phyloP scores from a whole-genome alignment of 2,888 invertebrate genomes.

The Tanypteryx hageni region DNA sequence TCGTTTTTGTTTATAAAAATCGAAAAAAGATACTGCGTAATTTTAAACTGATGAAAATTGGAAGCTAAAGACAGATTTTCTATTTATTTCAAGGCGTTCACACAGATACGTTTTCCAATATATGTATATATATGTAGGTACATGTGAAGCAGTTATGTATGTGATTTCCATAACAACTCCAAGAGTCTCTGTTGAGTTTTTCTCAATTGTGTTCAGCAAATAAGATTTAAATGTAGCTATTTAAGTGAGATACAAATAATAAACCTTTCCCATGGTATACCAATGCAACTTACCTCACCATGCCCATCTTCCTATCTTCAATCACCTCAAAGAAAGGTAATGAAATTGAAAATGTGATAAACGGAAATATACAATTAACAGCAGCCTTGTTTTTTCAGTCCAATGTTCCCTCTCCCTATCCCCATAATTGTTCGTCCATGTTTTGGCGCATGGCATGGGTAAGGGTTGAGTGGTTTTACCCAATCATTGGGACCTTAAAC shows the following conservation, averaged over 20 bases:
- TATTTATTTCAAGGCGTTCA: neutral
- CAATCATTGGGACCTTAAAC: neutral
- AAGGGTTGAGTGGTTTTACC: constrained; percentile 33
- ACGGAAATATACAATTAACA: neutral
- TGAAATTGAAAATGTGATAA: constrained; percentile 19
- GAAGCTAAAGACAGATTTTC: neutral
- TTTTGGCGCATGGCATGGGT: constrained; percentile 60
- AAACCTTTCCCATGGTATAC: neutral
- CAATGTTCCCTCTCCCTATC: constrained; percentile 8
- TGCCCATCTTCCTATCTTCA: neutral
- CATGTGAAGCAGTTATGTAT: neutral
- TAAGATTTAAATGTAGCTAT: neutral
- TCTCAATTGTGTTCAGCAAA: neutral
- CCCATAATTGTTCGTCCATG: neutral
- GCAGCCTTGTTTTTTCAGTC: neutral
- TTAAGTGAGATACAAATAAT: neutral
- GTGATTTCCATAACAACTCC: neutral
- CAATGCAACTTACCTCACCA: neutral
- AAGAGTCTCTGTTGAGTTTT: neutral
- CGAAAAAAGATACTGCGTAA: neutral
- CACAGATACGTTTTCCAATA: neutral
- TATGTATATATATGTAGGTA: neutral
- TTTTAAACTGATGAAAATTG: neutral
- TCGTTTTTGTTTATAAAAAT: too few relatives aligned
- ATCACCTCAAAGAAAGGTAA: constrained; percentile 41